These are phyloP conservation scores for Diacarnus erythraeanus DNA, from an alignment of 37 sponge, comb jelly and placozoan genomes.

Conservation along the genomic window DNA sequence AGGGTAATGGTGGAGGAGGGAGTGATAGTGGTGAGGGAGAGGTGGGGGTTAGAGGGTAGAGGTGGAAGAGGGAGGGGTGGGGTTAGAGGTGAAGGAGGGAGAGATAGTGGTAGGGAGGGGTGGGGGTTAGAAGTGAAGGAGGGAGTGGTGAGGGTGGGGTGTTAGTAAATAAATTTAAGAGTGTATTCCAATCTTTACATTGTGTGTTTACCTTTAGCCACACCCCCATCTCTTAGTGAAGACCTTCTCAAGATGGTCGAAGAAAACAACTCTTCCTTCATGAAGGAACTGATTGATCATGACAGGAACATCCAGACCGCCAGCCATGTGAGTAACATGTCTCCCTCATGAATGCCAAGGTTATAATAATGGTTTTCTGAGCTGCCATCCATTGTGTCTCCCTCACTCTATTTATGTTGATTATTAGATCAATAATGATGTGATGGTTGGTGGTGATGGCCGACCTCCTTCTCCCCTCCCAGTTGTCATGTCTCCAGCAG, in stretches of 20 bases:
- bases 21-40: too few relatives aligned
- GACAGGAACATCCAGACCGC: constrained; percentile 2
- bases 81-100: too few relatives aligned
- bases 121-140: too few relatives aligned
- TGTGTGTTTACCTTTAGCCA: too few relatives aligned
- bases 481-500: background rate
- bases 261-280: constrained; percentile 16
- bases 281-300: constrained; percentile 28
- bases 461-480: background rate
- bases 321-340: background rate
- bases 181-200: too few relatives aligned
- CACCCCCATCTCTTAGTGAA: constrained; percentile 2
- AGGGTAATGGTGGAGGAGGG: too few relatives aligned
- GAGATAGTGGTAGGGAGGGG: too few relatives aligned
- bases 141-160: too few relatives aligned
- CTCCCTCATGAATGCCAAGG: too few relatives aligned
- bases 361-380: background rate
- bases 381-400: background rate
- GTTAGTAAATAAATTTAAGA: too few relatives aligned
- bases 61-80: too few relatives aligned
- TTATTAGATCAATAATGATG: background rate
- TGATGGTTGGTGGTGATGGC: background rate
- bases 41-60: too few relatives aligned
- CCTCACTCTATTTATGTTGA: background rate
- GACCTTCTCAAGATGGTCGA: constrained; percentile 17